Evolutionary conservation across 2,113 vertebrate genomes (phyloP).

Genomic region (Microcebus griseorufus): DNA sequence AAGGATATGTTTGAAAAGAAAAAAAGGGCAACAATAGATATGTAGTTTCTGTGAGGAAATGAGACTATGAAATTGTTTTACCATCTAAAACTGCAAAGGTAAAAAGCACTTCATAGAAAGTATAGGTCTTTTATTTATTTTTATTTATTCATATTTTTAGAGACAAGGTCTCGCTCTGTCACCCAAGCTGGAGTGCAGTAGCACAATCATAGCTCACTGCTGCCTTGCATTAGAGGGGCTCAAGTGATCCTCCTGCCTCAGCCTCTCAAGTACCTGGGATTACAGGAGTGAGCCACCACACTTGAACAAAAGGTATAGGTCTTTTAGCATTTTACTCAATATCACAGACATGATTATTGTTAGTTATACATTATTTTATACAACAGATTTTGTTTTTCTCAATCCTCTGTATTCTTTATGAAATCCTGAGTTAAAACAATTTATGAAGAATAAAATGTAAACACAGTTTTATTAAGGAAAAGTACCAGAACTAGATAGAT

Average conservation of each 20-base stretch:
- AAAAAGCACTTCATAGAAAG: conserved; percentile 14
- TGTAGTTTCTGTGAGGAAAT: conserved; percentile 17
- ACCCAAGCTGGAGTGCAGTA: too few relatives aligned
- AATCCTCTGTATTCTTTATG: conserved; percentile 36
- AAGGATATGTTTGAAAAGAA: too few relatives aligned
- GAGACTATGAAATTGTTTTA: conserved; percentile 39
- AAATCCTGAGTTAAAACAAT: conserved; percentile 56
- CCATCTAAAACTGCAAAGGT: neutral
- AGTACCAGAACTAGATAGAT: conserved; percentile 37
- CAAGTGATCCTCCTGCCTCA: too few relatives aligned
- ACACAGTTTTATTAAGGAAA: conserved; percentile 19
- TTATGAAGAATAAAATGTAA: conserved; percentile 1
- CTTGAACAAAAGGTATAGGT: neutral
- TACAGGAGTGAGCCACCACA: too few relatives aligned
- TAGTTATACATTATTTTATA: conserved; percentile 8
- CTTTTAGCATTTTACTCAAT: conserved; percentile 18
- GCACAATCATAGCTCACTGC: too few relatives aligned
- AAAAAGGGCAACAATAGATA: neutral
- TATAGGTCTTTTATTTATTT: too few relatives aligned
- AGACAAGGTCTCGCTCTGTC: too few relatives aligned
- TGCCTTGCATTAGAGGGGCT: too few relatives aligned
- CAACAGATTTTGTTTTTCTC: conserved; percentile 5
- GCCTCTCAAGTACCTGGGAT: too few relatives aligned
- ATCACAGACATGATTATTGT: neutral
- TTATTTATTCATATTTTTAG: too few relatives aligned